These are phyloP conservation scores for Vanacampus margaritifer DNA, from an alignment of 2,113 vertebrate species.

Conservation along the genomic window DNA sequence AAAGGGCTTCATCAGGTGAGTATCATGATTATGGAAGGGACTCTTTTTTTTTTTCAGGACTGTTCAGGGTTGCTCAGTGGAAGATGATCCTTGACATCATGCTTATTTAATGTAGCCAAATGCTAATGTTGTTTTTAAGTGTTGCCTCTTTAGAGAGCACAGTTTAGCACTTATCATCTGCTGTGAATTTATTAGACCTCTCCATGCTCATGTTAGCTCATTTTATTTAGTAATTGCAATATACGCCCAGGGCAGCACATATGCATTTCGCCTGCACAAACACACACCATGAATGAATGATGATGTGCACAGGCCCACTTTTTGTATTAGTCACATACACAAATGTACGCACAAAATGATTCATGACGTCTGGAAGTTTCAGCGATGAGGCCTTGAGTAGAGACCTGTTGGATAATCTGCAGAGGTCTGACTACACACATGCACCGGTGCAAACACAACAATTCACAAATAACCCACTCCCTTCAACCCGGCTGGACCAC, in stretches of 20 bases:
- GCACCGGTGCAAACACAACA: conserved; percentile 26
- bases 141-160: conserved; percentile 39
- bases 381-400: conserved; percentile 60
- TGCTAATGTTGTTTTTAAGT: conserved; percentile 45
- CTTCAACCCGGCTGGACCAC: conserved; percentile 19
- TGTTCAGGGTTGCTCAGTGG: conserved; percentile 5
- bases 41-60: conserved; percentile 15
- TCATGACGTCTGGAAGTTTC: conserved; percentile 54
- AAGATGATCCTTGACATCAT: conserved; percentile 30
- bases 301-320: neutral
- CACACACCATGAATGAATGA: conserved; percentile 1
- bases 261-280: conserved; percentile 2
- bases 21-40: neutral
- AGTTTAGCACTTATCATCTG: conserved; percentile 55
- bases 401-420: conserved; percentile 15
- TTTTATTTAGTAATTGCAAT: conserved; percentile 41
- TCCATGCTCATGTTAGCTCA: conserved; percentile 53
- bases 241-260: neutral
- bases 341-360: conserved; percentile 37
- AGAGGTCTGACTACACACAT: conserved; percentile 2
- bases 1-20: neutral
- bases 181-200: conserved; percentile 54
- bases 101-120: conserved; percentile 42
- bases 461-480: conserved; percentile 30
- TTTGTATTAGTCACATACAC: conserved; percentile 18